Percentiles rank a stretch among this genome's conserved stretches.
Evolutionary conservation across 2,113 vertebrate species (phyloP).

Genomic region (Takifugu bimaculatus): DNA sequence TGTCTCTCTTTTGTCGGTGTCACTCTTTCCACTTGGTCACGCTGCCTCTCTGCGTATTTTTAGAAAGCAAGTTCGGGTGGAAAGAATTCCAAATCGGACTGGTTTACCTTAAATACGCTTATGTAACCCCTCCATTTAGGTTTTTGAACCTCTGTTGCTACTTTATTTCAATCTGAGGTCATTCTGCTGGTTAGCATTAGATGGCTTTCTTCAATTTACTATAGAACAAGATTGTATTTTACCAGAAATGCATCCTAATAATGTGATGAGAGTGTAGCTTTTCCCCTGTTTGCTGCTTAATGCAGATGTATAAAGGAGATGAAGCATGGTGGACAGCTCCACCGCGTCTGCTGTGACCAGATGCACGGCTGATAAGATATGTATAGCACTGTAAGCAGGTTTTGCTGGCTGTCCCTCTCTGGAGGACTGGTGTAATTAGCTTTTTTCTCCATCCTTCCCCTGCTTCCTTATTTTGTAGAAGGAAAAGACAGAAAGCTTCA

Average conservation of each 20-base stretch:
- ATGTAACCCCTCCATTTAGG: background rate
- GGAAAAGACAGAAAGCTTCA: slow-evolving; percentile 49
- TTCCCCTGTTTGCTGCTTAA: slow-evolving; percentile 7
- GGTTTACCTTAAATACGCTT: background rate
- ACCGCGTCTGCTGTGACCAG: slow-evolving; percentile 46
- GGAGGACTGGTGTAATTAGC: slow-evolving; percentile 56
- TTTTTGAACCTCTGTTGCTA: background rate
- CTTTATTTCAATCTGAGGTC: background rate
- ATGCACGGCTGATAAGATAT: slow-evolving; percentile 50
- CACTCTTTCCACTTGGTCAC: too few species aligned
- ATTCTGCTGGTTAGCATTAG: background rate
- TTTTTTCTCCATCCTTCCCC: slow-evolving; percentile 47
- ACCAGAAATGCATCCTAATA: too few species aligned
- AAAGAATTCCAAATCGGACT: background rate
- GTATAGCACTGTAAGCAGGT: slow-evolving; percentile 62
- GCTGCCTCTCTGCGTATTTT: too few species aligned
- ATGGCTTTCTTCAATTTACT: too few species aligned
- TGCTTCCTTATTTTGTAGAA: slow-evolving; percentile 56
- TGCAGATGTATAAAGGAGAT: slow-evolving; percentile 38
- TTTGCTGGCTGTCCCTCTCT: slow-evolving; percentile 45
- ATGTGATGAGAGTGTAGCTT: background rate
- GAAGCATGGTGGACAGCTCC: slow-evolving; percentile 38
- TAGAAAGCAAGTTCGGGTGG: slow-evolving; percentile 19
- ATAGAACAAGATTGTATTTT: too few species aligned
- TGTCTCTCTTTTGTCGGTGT: too few species aligned